Base-by-base conservation (phyloP, 2,888 invertebrate genomes). In the Odontomyia ornata region DNA sequence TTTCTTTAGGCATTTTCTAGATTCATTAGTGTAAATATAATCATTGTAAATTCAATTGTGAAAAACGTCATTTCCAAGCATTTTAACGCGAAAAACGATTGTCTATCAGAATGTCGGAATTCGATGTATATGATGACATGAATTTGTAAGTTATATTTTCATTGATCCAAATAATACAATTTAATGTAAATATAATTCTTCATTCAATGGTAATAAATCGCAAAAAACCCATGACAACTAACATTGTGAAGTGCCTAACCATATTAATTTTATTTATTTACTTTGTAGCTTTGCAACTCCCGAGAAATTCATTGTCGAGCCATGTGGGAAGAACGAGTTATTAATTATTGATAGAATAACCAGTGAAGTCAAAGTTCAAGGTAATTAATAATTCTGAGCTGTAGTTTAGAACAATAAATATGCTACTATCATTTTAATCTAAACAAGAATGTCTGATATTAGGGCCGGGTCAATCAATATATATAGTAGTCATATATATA, bases 271-370 rank as follows among this genome's bases (percentile, higher is more conserved):
- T 36, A 36, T 9, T 5, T 5, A 36, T 36, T 36, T 36, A 36
- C 3, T 36, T 36, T 76, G 43, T 73, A 95, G 95, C 81, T 95
- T 95, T 82, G 92, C 92, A 80, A 95, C 96, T n/a, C 91, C 93
- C 72, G 97, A 97, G 82, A 94, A 93, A 85, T 96, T 97, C 86
- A 94, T 93, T 83, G 89, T 97, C 81, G 95, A 96, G 86, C 95
- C 97, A 15, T 91, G 92, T 80, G 89, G 91, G 67, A 90, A 91
- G 80, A 90, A 91, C 23, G 93, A 95, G 85, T 86, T 96, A 77
- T 88, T 98, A 81, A 90, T 95, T 75, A 95, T 98, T 82, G 96
- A 98, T 85, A 89, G 97, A 83, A 89, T 93, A 77, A 92, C 91
- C 80, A 92, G 92, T 81, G 92, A 93, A 83, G 91, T 93, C 78